Percentiles rank a stretch among this genome's conserved stretches.
These are phyloP conservation scores for Ianthella basta DNA, from an alignment of 37 sponge, comb jelly and placozoan species.

Conservation along the genomic window DNA sequence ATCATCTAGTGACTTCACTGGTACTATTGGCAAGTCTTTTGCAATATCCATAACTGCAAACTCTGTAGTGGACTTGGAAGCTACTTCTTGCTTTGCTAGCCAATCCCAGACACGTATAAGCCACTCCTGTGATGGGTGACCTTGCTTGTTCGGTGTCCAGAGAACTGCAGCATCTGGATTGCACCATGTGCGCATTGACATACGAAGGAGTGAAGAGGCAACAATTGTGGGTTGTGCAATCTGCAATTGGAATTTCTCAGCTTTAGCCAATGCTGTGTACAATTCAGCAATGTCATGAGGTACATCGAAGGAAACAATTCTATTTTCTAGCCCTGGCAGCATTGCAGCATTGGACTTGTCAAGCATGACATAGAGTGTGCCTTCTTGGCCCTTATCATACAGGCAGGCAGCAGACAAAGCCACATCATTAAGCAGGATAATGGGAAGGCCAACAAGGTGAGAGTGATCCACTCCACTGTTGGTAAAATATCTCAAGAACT, in stretches of 20 bases:
- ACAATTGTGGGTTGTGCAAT: slow-evolving; percentile 2
- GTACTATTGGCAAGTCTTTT: slow-evolving; percentile 31
- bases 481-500: background rate
- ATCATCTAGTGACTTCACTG: slow-evolving; percentile 4
- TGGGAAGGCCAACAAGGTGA: slow-evolving; percentile 12
- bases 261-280: background rate
- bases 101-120: slow-evolving; percentile 50
- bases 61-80: background rate
- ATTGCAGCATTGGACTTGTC: background rate
- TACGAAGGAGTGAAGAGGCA: slow-evolving; percentile 6
- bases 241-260: slow-evolving; percentile 6
- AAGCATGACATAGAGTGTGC: background rate
- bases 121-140: slow-evolving; percentile 51
- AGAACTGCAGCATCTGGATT: background rate
- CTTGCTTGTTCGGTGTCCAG: slow-evolving; percentile 39
- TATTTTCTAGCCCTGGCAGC: background rate
- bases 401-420: background rate
- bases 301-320: background rate
- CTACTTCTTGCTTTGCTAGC: slow-evolving; percentile 26
- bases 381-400: background rate
- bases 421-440: background rate
- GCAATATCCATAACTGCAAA: background rate
- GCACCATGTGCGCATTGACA: slow-evolving; percentile 45
- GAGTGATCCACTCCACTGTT: background rate
- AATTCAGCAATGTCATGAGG: background rate